A percentile compares a stretch with the other conserved stretches of the same genome.
Conservation (phyloP, 1,140 invertebrate genomes). For the Drosophila insularis region DNA sequence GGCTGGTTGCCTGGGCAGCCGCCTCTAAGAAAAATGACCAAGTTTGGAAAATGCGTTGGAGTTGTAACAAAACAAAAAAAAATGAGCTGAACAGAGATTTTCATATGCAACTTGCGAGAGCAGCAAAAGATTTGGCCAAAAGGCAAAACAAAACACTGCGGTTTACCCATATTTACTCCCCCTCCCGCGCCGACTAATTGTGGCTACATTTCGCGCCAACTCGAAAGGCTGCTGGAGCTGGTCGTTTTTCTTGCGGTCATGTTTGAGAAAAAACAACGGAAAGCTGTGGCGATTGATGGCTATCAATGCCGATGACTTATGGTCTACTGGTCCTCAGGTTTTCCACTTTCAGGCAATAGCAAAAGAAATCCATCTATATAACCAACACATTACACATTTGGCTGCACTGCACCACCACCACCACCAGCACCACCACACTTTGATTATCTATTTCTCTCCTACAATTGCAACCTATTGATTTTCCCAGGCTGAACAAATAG, state of each 20-base stretch:
- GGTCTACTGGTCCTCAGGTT: slow-evolving; percentile 31
- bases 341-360: slow-evolving; percentile 19
- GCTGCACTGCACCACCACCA: slow-evolving; percentile 39
- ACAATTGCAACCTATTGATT: slow-evolving; percentile 67
- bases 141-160: slow-evolving; percentile 18
- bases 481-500: slow-evolving; percentile 68
- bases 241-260: slow-evolving; percentile 39
- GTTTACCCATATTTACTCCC: slow-evolving; percentile 24
- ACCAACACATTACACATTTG: slow-evolving; percentile 66
- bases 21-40: slow-evolving; percentile 73
- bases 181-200: slow-evolving; percentile 72
- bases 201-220: slow-evolving; percentile 70
- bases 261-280: slow-evolving; percentile 39
- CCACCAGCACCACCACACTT: neutral
- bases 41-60: slow-evolving; percentile 79
- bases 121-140: slow-evolving; percentile 39
- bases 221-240: slow-evolving; percentile 12
- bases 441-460: slow-evolving; percentile 39
- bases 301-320: slow-evolving; percentile 81
- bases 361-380: slow-evolving; percentile 63
- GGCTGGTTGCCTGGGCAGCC: slow-evolving; percentile 63
- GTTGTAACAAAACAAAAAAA: slow-evolving; percentile 50
- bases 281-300: slow-evolving; percentile 75
- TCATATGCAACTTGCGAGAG: slow-evolving; percentile 52
- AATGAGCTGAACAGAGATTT: slow-evolving; percentile 44